Conservation (phyloP, 2,797 vertebrate species). For the Acestrorhynchus altus region DNA sequence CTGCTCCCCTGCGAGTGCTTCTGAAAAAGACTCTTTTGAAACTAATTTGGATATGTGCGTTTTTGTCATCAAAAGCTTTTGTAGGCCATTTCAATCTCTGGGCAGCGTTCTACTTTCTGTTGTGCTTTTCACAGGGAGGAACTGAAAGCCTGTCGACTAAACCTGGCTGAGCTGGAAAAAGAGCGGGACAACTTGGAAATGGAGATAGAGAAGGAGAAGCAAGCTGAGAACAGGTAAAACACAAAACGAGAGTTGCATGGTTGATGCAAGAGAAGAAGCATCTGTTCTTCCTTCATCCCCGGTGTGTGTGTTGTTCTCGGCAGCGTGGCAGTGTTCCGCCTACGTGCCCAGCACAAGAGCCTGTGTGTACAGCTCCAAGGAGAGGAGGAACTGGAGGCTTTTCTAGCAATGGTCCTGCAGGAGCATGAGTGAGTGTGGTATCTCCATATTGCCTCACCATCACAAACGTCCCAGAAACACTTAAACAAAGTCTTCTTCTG, state of each 20-base stretch:
- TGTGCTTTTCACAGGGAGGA: constrained; percentile 69
- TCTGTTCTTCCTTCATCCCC: constrained; percentile 14
- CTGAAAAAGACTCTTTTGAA: constrained; percentile 28
- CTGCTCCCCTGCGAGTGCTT: constrained; percentile 13
- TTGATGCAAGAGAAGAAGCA: background rate
- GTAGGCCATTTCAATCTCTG: constrained; percentile 19
- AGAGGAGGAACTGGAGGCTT: constrained; percentile 76
- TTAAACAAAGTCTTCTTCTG: too few relatives aligned
- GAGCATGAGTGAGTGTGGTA: constrained; percentile 74
- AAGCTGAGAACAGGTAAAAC: constrained; percentile 77
- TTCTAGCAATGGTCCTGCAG: constrained; percentile 66
- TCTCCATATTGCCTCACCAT: background rate
- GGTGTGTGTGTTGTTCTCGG: background rate
- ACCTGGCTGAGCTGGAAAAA: constrained; percentile 69
- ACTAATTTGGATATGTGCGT: constrained; percentile 8
- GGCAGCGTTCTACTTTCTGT: constrained; percentile 1
- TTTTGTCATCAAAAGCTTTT: constrained; percentile 9
- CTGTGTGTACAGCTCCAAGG: constrained; percentile 76
- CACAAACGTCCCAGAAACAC: too few relatives aligned
- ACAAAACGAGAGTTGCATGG: background rate
- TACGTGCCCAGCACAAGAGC: constrained; percentile 71
- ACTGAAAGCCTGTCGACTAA: constrained; percentile 75
- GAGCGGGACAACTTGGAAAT: constrained; percentile 75
- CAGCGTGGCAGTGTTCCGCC: constrained; percentile 78
- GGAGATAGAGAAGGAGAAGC: constrained; percentile 72